Percentiles rank a stretch among this genome's conserved stretches.
phyloP scores from a whole-genome alignment of 2,888 invertebrate species.

The Noctua comes region DNA sequence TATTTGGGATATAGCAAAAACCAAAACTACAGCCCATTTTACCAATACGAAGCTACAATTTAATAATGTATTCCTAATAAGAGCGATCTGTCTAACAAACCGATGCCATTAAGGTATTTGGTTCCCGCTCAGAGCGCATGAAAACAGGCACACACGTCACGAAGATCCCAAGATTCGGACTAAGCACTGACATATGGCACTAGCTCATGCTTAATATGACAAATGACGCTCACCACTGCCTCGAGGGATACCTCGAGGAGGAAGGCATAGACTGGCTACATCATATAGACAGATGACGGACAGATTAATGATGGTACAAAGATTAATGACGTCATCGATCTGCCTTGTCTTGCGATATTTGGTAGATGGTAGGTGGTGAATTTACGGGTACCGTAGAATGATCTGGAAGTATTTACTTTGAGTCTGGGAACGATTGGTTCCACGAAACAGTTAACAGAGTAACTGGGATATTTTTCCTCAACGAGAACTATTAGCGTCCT shows the following conservation, averaged over 20 bases:
- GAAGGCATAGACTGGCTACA: constrained; percentile 47
- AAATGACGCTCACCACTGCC: constrained; percentile 48
- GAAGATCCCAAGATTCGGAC: neutral
- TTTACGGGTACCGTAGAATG: neutral
- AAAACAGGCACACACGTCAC: neutral
- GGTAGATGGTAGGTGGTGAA: neutral
- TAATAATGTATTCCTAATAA: neutral
- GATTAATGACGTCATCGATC: constrained; percentile 58
- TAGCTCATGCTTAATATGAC: constrained; percentile 56
- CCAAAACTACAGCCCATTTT: too few species aligned
- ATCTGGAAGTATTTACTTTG: neutral
- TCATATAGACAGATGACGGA: constrained; percentile 60
- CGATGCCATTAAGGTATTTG: neutral
- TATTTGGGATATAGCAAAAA: neutral
- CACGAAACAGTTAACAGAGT: too few species aligned
- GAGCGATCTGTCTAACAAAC: neutral
- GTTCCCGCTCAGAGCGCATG: neutral
- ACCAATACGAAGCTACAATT: neutral
- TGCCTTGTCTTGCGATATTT: constrained; percentile 29
- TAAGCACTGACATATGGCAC: constrained; percentile 44
- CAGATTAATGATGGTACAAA: constrained; percentile 57
- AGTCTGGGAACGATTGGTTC: neutral
- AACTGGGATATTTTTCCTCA: neutral
- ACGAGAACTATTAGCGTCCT: too few species aligned
- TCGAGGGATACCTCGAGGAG: constrained; percentile 32